Evolutionary conservation across 2,797 vertebrate genomes (phyloP), one percentile per base, ranked within the genome.

Genomic region (Poecilia wingei): DNA sequence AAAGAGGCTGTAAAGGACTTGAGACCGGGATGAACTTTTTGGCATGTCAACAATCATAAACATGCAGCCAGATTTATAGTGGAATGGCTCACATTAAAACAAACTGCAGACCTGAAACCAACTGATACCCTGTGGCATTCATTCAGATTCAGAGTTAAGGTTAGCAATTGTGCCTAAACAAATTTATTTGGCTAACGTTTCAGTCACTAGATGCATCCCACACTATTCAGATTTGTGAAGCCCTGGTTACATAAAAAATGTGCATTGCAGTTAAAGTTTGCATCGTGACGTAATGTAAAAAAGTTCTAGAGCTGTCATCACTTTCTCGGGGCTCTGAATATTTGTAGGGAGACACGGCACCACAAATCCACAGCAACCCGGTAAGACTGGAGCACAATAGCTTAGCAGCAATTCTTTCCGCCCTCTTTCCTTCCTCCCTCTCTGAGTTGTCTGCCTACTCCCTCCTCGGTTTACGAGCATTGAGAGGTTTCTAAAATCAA

Each of bases 401-500:
- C 71, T 79, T 22, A 69, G 79, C 75, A 55, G 28, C 75, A 77
- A 84, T 86, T 84, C 55, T 74, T 31, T 69, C 77, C 1, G 14
- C 69, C 57, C 49, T 84, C 66, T 76, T 80, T 28, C 78, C 71
- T 77, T 73, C 43, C 72, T 80, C 53, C 55, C 47, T 76, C 79
- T 78, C 51, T 81, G 73, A 80, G 55, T 81, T 76, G 9, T 80
- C 86, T 68, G 64, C 85, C 79, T 85, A 76, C 78, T 77, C 72
- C 79, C 74, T 31, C 6, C 39, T 79, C 72, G 79, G 81, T 74
- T 83, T 84, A 82, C 57, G 83, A 86, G 87, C 79, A 82, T 59
- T 59, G 79, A 84, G 83, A 87, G 78, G 75, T 78, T 80, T 89
- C 79, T 71, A 12, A 71, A 78, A 82, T 86, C 77, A 79, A 82